Evolutionary conservation across 2,113 vertebrate species (phyloP).

Genomic region (Eurystomus gularis): DNA sequence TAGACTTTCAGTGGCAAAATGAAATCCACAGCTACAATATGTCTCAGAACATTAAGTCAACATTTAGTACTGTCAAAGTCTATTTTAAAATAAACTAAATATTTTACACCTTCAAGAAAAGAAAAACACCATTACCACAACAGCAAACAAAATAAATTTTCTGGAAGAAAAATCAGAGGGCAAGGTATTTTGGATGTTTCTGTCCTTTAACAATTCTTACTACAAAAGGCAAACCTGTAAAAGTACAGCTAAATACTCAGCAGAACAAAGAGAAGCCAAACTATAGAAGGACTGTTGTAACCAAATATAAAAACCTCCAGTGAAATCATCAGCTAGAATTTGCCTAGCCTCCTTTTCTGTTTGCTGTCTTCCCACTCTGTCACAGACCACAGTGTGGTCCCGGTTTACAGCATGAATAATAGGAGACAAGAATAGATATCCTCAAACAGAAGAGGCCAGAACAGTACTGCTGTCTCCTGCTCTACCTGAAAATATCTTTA

Average conservation of each 20-base stretch:
- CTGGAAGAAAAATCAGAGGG: neutral
- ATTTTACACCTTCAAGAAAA: neutral
- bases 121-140: neutral
- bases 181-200: neutral
- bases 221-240: neutral
- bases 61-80: neutral
- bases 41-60: neutral
- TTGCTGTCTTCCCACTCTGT: neutral
- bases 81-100: neutral
- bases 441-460: neutral
- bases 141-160: neutral
- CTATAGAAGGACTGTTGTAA: neutral
- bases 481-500: neutral
- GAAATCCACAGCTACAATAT: neutral
- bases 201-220: neutral
- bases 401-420: neutral
- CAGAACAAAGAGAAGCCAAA: neutral
- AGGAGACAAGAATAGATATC: neutral
- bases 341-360: neutral
- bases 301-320: neutral
- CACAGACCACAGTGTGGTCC: neutral
- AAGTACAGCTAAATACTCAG: neutral
- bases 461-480: neutral
- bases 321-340: neutral
- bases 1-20: neutral